Conservation (phyloP, 2,113 vertebrate species). For the Peromyscus leucopus region DNA sequence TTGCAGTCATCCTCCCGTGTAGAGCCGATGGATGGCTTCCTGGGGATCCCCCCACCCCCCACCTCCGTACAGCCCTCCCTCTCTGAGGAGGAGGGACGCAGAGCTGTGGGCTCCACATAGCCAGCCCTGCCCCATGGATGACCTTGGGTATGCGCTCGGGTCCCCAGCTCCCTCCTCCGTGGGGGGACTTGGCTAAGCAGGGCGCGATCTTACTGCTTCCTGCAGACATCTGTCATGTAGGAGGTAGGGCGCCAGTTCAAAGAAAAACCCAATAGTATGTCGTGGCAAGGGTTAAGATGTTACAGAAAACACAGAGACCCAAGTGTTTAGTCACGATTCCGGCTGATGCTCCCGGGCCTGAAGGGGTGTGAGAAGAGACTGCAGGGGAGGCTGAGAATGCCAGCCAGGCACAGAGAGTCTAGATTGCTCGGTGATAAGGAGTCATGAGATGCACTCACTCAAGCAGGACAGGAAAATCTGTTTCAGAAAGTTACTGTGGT, state of each 20-base stretch:
- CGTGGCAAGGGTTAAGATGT: neutral
- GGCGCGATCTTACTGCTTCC: neutral
- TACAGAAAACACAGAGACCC: neutral
- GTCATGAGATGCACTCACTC: neutral
- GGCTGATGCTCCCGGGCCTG: neutral
- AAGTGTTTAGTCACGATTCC: neutral
- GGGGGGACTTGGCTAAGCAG: neutral
- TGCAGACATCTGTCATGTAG: neutral
- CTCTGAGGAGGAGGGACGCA: neutral
- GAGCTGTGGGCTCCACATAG: neutral
- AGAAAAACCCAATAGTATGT: neutral
- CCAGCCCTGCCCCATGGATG: neutral
- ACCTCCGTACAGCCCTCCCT: too few species aligned
- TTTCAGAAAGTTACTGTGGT: conserved; percentile 31
- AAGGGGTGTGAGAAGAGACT: neutral
- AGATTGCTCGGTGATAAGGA: neutral
- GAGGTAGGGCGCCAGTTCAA: neutral
- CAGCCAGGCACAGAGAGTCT: neutral
- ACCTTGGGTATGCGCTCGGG: neutral
- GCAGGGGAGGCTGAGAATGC: neutral
- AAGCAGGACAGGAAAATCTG: neutral
- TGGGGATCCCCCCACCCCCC: too few species aligned
- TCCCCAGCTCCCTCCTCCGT: neutral
- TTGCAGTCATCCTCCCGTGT: neutral
- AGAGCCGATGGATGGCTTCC: neutral